Evolutionary conservation across 2,113 vertebrate genomes (phyloP).

Genomic region (Lipotes vexillifer): DNA sequence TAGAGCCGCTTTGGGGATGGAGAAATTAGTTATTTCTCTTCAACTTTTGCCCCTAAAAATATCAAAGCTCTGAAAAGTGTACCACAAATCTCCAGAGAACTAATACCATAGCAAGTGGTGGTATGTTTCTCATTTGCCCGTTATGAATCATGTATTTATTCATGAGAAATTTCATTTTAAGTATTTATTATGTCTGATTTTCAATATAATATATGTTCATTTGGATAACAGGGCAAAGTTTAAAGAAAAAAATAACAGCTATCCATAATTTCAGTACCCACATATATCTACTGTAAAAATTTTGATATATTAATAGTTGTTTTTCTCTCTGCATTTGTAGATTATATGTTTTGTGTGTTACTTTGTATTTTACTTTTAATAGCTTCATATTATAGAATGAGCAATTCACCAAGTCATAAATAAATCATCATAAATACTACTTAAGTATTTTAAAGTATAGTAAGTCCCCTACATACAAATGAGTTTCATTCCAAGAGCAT

Average conservation of each 20-base stretch:
- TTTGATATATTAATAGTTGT: not conserved
- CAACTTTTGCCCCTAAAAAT: not conserved
- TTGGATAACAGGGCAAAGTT: not conserved
- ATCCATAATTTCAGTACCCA: not conserved
- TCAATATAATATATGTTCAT: not conserved
- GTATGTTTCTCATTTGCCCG: constrained; percentile 3
- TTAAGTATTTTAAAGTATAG: not conserved
- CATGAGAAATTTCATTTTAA: constrained; percentile 1
- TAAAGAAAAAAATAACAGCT: constrained; percentile 11
- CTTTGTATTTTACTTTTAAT: not conserved
- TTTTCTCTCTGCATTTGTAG: not conserved
- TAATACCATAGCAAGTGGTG: not conserved
- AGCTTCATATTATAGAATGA: not conserved
- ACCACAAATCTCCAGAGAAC: constrained; percentile 12
- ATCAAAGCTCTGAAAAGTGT: constrained; percentile 9
- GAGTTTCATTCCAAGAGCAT: too few species aligned
- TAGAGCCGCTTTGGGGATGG: not conserved
- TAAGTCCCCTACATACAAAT: too few species aligned
- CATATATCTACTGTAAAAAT: not conserved
- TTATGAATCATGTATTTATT: constrained; percentile 19
- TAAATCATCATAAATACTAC: not conserved
- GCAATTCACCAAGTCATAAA: not conserved
- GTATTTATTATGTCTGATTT: not conserved
- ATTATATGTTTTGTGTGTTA: not conserved
- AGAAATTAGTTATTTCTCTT: constrained; percentile 46